Percentiles rank a stretch among this genome's conserved stretches.
Evolutionary conservation across 2,797 vertebrate species (phyloP).

Genomic region (Lateolabrax maculatus): DNA sequence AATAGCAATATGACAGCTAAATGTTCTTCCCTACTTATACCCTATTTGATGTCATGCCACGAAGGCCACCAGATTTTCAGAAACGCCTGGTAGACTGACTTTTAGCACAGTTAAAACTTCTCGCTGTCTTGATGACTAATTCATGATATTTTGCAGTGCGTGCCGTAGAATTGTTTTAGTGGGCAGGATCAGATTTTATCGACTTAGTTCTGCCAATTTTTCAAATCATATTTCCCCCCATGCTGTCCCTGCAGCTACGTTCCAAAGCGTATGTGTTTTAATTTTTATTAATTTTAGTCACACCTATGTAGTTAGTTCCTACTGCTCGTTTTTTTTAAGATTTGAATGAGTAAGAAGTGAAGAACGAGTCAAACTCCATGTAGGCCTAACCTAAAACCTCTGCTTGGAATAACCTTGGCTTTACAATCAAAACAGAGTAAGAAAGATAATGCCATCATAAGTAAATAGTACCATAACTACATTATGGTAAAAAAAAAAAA

Average conservation of each 20-base stretch:
- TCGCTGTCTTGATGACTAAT: slow-evolving; percentile 39
- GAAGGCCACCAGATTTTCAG: slow-evolving; percentile 23
- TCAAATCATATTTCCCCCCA: too few species aligned
- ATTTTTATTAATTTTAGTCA: slow-evolving; percentile 9
- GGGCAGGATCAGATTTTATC: slow-evolving; percentile 12
- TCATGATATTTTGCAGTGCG: slow-evolving; percentile 26
- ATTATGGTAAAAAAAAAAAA: slow-evolving; percentile 58
- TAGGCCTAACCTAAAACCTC: slow-evolving; percentile 51
- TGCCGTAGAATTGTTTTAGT: slow-evolving; percentile 18
- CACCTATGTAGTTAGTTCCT: background rate
- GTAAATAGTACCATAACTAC: slow-evolving; percentile 67
- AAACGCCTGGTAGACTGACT: slow-evolving; percentile 1
- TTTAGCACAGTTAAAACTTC: slow-evolving; percentile 12
- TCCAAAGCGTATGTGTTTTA: slow-evolving; percentile 11
- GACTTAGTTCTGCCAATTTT: slow-evolving; percentile 5
- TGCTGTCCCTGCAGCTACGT: background rate
- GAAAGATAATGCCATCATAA: slow-evolving; percentile 54
- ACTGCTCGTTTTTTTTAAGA: slow-evolving; percentile 6
- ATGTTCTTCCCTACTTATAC: background rate
- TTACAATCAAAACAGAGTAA: slow-evolving; percentile 38
- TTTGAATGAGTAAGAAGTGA: slow-evolving; percentile 47
- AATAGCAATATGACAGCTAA: background rate
- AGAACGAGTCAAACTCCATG: slow-evolving; percentile 37
- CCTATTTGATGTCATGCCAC: background rate
- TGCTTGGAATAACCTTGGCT: slow-evolving; percentile 60